These are phyloP conservation scores for Chlorospingus flavigularis DNA, from an alignment of 2,797 vertebrate species.

Conservation along the genomic window DNA sequence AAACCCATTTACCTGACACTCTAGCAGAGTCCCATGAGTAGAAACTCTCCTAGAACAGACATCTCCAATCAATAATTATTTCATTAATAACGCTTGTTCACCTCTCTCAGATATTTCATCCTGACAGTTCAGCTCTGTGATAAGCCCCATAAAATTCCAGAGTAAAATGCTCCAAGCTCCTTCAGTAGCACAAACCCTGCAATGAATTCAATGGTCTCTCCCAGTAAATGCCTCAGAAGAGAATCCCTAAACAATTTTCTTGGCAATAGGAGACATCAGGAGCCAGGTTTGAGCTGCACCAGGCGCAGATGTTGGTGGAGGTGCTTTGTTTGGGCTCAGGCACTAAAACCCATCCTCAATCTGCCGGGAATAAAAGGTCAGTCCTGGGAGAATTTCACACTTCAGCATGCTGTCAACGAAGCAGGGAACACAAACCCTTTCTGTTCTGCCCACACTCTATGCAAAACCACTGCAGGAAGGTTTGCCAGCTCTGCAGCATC, in stretches of 20 bases:
- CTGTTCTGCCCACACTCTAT: not conserved
- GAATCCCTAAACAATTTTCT: not conserved
- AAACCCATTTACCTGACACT: not conserved
- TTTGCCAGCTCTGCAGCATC: not conserved
- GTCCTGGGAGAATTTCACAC: not conserved
- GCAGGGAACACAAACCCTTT: not conserved
- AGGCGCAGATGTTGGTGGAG: not conserved
- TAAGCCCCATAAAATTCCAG: not conserved
- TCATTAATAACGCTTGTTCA: not conserved
- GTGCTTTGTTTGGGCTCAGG: not conserved
- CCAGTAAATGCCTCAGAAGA: not conserved
- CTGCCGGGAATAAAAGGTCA: not conserved
- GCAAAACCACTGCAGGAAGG: not conserved
- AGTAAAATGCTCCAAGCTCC: not conserved
- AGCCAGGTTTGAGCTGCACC: not conserved
- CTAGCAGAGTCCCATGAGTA: not conserved
- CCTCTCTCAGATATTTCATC: not conserved
- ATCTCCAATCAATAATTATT: not conserved
- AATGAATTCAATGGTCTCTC: not conserved
- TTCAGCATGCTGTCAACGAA: not conserved
- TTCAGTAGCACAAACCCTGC: not conserved
- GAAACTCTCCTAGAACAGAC: not conserved
- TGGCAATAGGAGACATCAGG: not conserved
- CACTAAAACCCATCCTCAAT: not conserved
- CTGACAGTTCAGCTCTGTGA: not conserved